phyloP scores from a whole-genome alignment of 1,140 invertebrate genomes.

The Mactra quadrangularis region DNA sequence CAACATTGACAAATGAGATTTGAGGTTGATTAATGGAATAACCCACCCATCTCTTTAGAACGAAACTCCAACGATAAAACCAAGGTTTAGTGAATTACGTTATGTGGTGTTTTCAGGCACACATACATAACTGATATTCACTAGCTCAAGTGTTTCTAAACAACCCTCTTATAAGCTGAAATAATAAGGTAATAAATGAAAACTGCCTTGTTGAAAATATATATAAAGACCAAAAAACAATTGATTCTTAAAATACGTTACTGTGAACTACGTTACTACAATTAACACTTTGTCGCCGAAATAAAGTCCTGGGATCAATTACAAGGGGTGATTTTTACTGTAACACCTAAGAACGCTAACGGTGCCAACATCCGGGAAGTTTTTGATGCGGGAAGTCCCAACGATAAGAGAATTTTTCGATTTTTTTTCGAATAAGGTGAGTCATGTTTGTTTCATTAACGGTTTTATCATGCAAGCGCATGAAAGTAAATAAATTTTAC shows the following conservation, averaged over 20 bases:
- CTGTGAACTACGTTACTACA: constrained; percentile 28
- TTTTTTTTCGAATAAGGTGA: neutral
- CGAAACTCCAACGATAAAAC: neutral
- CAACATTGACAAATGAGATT: neutral
- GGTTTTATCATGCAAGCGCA: neutral
- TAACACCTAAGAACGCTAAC: neutral
- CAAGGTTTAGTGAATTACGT: constrained; percentile 17
- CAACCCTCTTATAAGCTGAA: neutral
- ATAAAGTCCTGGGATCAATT: constrained; percentile 3
- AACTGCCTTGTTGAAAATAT: neutral
- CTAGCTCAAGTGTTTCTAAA: neutral
- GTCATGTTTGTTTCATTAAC: neutral
- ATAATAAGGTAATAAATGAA: neutral
- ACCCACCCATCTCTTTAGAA: neutral
- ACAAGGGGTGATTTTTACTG: neutral
- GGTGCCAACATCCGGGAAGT: neutral
- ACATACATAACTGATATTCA: neutral
- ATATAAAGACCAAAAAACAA: neutral
- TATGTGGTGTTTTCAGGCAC: neutral
- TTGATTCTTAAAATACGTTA: neutral
- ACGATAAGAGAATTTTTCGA: neutral
- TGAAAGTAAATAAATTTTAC: neutral
- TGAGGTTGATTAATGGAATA: neutral
- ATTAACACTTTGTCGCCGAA: neutral
- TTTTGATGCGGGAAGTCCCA: neutral